Conservation (phyloP, 1,140 invertebrate genomes). For the Ceratina australensis region DNA sequence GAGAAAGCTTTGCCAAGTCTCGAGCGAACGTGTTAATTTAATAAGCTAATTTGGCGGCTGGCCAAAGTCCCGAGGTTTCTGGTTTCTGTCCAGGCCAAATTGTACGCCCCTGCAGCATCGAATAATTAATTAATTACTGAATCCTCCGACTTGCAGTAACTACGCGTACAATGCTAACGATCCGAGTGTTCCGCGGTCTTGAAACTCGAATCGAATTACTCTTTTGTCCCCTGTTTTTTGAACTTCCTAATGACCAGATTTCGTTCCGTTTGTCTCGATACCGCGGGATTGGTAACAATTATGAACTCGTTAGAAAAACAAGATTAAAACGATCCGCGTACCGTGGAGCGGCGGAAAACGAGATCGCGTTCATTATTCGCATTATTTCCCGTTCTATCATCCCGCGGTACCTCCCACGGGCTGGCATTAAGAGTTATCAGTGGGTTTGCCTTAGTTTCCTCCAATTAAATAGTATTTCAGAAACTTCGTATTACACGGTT, state of each 20-base stretch:
- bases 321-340: background rate
- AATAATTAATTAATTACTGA: constrained; percentile 68
- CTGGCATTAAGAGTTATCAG: background rate
- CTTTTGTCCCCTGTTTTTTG: background rate
- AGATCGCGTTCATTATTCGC: background rate
- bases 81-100: constrained; percentile 62
- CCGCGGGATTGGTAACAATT: background rate
- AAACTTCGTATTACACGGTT: background rate
- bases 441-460: background rate
- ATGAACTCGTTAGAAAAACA: background rate
- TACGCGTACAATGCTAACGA: constrained; percentile 41
- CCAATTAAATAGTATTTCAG: background rate
- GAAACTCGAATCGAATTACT: constrained; percentile 19
- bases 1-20: constrained; percentile 55
- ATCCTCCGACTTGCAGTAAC: constrained; percentile 28
- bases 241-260: background rate
- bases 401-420: background rate
- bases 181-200: constrained; percentile 14
- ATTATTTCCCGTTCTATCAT: background rate
- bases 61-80: constrained; percentile 66
- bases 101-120: constrained; percentile 43
- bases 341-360: background rate
- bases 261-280: background rate
- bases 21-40: constrained; percentile 67
- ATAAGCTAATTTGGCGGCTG: constrained; percentile 71